Percentiles rank a stretch among this genome's conserved stretches.
These are phyloP conservation scores for Microhierax caerulescens DNA, from an alignment of 2,797 vertebrate species.

Conservation along the genomic window DNA sequence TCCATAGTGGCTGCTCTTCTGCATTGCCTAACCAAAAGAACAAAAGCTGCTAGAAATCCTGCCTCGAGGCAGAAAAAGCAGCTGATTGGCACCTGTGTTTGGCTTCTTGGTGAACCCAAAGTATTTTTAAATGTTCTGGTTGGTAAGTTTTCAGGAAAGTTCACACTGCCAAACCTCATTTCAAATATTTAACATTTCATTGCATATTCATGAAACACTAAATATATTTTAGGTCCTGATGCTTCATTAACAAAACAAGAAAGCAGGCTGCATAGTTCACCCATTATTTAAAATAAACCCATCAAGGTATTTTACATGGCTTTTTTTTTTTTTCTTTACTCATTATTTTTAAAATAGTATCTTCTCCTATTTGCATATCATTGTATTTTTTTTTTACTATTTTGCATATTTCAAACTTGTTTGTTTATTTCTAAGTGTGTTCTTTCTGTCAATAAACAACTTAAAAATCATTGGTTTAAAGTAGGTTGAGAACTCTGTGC, in stretches of 20 bases:
- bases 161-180: background rate
- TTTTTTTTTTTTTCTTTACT: background rate
- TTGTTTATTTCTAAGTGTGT: background rate
- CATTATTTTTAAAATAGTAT: conserved; percentile 7
- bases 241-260: conserved; percentile 56
- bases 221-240: conserved; percentile 44
- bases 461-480: background rate
- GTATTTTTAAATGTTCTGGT: conserved; percentile 2
- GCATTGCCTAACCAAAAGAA: background rate
- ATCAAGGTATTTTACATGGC: background rate
- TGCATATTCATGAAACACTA: conserved; percentile 51
- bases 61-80: background rate
- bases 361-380: background rate
- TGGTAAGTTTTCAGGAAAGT: background rate
- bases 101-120: background rate
- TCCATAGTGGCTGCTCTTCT: background rate
- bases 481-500: background rate
- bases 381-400: background rate
- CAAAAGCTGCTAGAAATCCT: background rate
- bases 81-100: background rate
- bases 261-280: conserved; percentile 28
- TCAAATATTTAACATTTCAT: conserved; percentile 25
- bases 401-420: background rate
- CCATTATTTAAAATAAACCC: conserved; percentile 2
- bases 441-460: background rate